Evolutionary conservation across 2,113 vertebrate genomes (phyloP).

Genomic region (Syngnathoides biaculeatus): DNA sequence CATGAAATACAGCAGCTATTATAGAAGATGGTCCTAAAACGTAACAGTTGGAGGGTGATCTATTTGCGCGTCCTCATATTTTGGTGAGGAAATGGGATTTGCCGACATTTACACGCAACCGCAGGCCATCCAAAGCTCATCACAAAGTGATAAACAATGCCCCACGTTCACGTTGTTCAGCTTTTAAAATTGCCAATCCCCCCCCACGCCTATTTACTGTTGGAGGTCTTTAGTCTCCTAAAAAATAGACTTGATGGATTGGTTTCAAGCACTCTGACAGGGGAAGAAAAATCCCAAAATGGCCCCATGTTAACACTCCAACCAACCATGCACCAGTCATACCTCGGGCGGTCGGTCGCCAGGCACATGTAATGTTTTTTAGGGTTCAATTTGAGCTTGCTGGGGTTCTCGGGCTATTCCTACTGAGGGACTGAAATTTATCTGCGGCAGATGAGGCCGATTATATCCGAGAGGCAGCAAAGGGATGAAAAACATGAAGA

Average conservation of each 20-base stretch:
- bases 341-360: constrained; percentile 28
- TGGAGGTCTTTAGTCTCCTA: constrained; percentile 54
- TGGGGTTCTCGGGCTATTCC: neutral
- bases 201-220: constrained; percentile 37
- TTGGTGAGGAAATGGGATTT: constrained; percentile 43
- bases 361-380: constrained; percentile 15
- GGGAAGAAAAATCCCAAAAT: constrained; percentile 56
- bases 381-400: constrained; percentile 8
- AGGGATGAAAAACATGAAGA: neutral
- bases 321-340: neutral
- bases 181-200: constrained; percentile 56
- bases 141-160: constrained; percentile 56
- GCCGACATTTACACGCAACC: constrained; percentile 39
- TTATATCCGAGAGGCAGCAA: constrained; percentile 20
- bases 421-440: constrained; percentile 11
- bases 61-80: constrained; percentile 27
- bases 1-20: neutral
- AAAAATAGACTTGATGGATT: constrained; percentile 66
- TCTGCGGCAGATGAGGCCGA: constrained; percentile 13
- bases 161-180: constrained; percentile 47
- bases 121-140: constrained; percentile 52
- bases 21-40: constrained; percentile 13
- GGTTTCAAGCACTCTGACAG: constrained; percentile 44
- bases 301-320: constrained; percentile 12
- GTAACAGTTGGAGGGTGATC: constrained; percentile 25